Percentiles rank a stretch among this genome's conserved stretches.
Evolutionary conservation across 2,888 invertebrate species (phyloP).

Genomic region (Parnassius orleans): DNA sequence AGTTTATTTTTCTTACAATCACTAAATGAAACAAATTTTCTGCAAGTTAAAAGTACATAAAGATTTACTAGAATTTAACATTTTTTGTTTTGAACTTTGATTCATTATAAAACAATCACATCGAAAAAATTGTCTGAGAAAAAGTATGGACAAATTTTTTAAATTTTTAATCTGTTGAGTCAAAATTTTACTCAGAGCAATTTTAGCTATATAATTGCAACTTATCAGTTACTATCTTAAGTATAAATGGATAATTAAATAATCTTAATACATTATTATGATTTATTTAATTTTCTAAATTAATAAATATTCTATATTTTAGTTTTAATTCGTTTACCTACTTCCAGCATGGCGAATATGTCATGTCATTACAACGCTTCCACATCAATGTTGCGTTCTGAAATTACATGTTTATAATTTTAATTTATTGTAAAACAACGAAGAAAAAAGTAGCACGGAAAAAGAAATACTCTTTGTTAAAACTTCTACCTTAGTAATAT

Average conservation of each 20-base stretch:
- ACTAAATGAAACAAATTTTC: neutral
- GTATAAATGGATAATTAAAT: neutral
- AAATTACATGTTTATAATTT: no score
- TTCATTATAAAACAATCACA: neutral
- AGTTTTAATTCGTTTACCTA: neutral
- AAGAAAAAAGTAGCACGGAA: no score
- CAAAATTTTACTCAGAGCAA: no score
- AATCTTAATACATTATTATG: neutral
- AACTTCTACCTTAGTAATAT: no score
- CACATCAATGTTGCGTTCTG: constrained; percentile 6
- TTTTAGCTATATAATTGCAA: neutral
- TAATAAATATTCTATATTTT: neutral
- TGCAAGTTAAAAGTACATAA: neutral
- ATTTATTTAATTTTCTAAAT: neutral
- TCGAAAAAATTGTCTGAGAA: no score
- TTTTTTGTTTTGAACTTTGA: neutral
- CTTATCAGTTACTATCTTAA: neutral
- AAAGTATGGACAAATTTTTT: no score
- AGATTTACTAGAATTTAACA: neutral
- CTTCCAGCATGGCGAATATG: constrained; percentile 19
- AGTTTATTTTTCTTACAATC: neutral
- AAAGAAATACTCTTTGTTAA: no score
- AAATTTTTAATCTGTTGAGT: no score
- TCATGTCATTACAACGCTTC: constrained; percentile 9
- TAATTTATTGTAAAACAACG: no score